Conservation (phyloP, 1,140 invertebrate genomes). For the Dufourea novaeangliae region DNA sequence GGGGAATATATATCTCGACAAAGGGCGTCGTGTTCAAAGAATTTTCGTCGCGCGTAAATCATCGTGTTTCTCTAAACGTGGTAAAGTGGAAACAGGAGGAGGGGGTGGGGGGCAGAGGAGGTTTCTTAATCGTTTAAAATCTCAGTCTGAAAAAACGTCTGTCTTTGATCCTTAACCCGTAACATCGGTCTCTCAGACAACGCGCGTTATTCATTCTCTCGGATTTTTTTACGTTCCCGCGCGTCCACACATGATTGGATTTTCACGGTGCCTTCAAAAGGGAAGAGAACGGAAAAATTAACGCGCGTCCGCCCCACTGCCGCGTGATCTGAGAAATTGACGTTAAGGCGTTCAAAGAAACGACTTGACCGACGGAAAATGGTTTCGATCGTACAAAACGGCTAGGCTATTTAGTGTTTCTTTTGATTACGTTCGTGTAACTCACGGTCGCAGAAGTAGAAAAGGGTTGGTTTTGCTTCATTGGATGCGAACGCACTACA, state of each 20-base stretch:
- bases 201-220: background rate
- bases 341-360: background rate
- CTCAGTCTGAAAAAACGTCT: conserved; percentile 29
- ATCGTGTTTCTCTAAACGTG: background rate
- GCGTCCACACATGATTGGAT: no score
- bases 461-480: background rate
- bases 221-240: background rate
- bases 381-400: conserved; percentile 20
- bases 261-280: no score
- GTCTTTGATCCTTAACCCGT: conserved; percentile 3
- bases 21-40: conserved; percentile 4
- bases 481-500: conserved; percentile 7
- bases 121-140: conserved; percentile 15
- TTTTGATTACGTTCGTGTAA: conserved; percentile 24
- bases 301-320: background rate
- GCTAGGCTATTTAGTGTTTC: conserved; percentile 6
- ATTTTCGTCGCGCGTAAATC: conserved; percentile 16
- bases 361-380: background rate
- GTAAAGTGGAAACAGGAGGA: background rate
- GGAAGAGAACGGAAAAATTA: background rate
- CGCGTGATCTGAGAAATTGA: conserved; percentile 11
- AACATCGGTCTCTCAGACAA: conserved; percentile 6
- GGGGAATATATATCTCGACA: no score
- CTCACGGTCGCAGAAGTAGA: background rate
- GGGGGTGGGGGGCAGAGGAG: background rate